phyloP scores from a whole-genome alignment of 2,888 invertebrate species.

The Spodoptera picta region DNA sequence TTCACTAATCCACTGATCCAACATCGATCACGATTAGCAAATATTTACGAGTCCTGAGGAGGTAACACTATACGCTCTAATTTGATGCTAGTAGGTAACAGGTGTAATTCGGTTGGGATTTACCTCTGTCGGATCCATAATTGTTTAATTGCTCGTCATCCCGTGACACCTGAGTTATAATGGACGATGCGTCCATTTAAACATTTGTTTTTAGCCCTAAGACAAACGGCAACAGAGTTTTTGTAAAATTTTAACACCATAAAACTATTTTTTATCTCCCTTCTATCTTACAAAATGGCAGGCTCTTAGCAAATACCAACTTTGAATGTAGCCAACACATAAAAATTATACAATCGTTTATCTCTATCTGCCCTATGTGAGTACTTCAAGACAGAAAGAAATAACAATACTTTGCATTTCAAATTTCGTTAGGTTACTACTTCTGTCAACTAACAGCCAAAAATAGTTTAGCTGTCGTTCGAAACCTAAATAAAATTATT shows the following conservation, averaged over 20 bases:
- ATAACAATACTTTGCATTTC: conserved; percentile 56
- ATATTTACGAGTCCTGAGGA: conserved; percentile 78
- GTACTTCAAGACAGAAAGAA: conserved; percentile 58
- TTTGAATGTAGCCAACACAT: conserved; percentile 78
- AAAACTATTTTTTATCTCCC: conserved; percentile 89
- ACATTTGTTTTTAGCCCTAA: conserved; percentile 88
- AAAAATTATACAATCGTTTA: conserved; percentile 60
- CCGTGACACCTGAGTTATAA: conserved; percentile 99
- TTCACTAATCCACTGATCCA: conserved; percentile 65
- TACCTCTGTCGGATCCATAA: conserved; percentile 97
- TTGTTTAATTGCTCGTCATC: conserved; percentile 98
- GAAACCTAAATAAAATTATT: conserved; percentile 1
- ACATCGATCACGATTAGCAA: conserved; percentile 72
- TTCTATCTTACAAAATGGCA: conserved; percentile 89
- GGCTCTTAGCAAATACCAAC: conserved; percentile 86
- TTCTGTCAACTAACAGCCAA: conserved; percentile 74
- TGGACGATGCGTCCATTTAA: conserved; percentile 99
- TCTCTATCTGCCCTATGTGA: conserved; percentile 59
- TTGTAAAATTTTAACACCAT: conserved; percentile 87
- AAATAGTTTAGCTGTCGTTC: conserved; percentile 62
- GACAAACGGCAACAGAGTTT: conserved; percentile 86
- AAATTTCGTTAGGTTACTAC: conserved; percentile 67
- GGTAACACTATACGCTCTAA: conserved; percentile 87
- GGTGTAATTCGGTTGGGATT: conserved; percentile 88
- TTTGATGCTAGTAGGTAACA: conserved; percentile 87